A percentile compares a stretch with the other conserved stretches of the same genome.
Evolutionary conservation across 2,113 vertebrate genomes (phyloP).

Genomic region (Harpagus bidentatus): DNA sequence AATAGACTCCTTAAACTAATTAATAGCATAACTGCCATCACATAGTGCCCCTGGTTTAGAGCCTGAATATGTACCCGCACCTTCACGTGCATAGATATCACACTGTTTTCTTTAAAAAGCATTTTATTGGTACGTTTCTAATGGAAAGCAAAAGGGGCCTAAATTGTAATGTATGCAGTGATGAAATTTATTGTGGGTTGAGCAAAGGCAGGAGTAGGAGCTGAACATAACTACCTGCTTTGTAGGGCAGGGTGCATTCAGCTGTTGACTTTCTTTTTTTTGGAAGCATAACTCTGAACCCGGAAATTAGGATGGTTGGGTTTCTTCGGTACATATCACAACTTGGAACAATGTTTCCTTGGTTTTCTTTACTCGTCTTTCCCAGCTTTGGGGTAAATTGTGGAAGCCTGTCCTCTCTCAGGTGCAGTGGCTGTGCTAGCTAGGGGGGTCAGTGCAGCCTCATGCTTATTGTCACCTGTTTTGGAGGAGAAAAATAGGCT

Average conservation of each 20-base stretch:
- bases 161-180: background rate
- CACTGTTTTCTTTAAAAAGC: background rate
- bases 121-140: background rate
- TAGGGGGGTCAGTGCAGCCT: background rate
- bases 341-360: background rate
- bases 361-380: background rate
- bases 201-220: background rate
- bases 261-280: background rate
- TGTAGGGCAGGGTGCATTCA: background rate
- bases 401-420: background rate
- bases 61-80: background rate
- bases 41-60: background rate
- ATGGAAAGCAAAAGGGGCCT: background rate
- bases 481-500: background rate
- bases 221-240: accelerated
- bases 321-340: background rate
- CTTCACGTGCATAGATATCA: background rate
- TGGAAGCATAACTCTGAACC: background rate
- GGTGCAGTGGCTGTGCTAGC: background rate
- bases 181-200: background rate
- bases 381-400: background rate
- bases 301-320: background rate
- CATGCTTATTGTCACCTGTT: background rate
- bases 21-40: background rate
- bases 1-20: slow-evolving; percentile 15